Conservation (phyloP, 2,888 invertebrate genomes). For the Cyaniris semiargus region DNA sequence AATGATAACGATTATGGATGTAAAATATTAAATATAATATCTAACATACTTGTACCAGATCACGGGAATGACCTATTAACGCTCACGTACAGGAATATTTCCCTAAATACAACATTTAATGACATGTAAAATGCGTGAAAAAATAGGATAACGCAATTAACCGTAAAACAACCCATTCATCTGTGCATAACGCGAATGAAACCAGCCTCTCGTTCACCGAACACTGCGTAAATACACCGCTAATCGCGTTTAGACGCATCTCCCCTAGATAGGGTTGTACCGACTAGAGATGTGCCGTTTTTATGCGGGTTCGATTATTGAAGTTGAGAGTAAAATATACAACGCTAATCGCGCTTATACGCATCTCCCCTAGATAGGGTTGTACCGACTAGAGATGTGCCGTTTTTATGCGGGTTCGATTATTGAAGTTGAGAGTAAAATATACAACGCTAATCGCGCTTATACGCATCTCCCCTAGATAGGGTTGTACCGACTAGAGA, state of each 20-base stretch:
- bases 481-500: background rate
- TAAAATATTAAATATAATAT: background rate
- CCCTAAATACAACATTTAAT: background rate
- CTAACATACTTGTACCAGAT: background rate
- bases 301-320: background rate
- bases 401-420: background rate
- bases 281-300: background rate
- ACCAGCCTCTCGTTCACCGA: conserved; percentile 41
- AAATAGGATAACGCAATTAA: conserved; percentile 14
- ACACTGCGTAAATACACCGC: conserved; percentile 42
- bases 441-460: background rate
- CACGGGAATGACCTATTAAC: background rate
- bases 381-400: background rate
- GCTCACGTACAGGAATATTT: background rate
- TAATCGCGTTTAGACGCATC: conserved; percentile 34
- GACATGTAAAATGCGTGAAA: conserved; percentile 17
- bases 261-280: conserved; percentile 6
- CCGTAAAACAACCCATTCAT: conserved; percentile 41
- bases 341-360: conserved; percentile 31
- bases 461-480: conserved; percentile 28
- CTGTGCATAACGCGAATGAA: conserved; percentile 45
- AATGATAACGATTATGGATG: too few relatives aligned
- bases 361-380: conserved; percentile 14
- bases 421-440: conserved; percentile 12
- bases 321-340: conserved; percentile 38